phyloP scores from a whole-genome alignment of 2,113 vertebrate species.

The Nerophis ophidion region DNA sequence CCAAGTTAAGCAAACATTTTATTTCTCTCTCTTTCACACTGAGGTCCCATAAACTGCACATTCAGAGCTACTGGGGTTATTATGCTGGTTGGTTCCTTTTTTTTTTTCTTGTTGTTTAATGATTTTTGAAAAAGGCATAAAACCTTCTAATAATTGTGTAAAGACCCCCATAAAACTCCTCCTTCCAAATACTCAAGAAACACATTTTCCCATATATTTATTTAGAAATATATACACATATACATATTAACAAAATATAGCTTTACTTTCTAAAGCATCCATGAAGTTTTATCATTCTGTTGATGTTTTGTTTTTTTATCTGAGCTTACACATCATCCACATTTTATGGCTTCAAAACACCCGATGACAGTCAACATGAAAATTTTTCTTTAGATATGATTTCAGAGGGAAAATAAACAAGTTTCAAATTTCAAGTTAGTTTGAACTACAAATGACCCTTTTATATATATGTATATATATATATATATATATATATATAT shows the following conservation, averaged over 20 bases:
- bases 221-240: slow-evolving; percentile 79
- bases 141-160: slow-evolving; percentile 9
- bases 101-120: not conserved
- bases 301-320: slow-evolving; percentile 35
- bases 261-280: slow-evolving; percentile 71
- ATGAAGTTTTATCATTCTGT: slow-evolving; percentile 43
- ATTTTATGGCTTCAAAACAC: slow-evolving; percentile 66
- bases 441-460: not conserved
- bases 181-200: slow-evolving; percentile 58
- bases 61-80: slow-evolving; percentile 57
- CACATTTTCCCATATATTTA: slow-evolving; percentile 62
- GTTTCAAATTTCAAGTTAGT: slow-evolving; percentile 8
- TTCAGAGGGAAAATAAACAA: not conserved
- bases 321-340: slow-evolving; percentile 34
- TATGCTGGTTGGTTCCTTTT: slow-evolving; percentile 54
- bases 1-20: slow-evolving; percentile 59
- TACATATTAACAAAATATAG: slow-evolving; percentile 82
- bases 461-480: too few relatives aligned
- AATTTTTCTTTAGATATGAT: not conserved
- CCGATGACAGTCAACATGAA: slow-evolving; percentile 38
- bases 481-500: too few relatives aligned
- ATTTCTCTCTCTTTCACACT: slow-evolving; percentile 2
- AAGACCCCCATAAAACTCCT: slow-evolving; percentile 44
- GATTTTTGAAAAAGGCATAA: slow-evolving; percentile 30
- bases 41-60: slow-evolving; percentile 46